phyloP scores from a whole-genome alignment of 2,888 invertebrate species.

The Galerucella nymphaeae region DNA sequence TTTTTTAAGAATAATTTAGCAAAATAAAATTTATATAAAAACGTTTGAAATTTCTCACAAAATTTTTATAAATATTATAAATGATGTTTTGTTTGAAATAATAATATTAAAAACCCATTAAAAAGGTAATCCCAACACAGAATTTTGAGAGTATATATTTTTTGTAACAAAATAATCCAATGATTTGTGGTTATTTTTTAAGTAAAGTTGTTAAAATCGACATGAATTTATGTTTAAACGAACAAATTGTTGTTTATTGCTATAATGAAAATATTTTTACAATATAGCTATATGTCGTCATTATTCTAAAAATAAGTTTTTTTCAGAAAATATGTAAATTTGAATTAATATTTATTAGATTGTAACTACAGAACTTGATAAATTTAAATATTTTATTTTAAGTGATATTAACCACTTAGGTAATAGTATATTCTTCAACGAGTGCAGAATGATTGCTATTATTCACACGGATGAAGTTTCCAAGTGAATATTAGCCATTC shows the following conservation, averaged over 20 bases:
- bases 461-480: too few relatives aligned
- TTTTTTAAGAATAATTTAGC: background rate
- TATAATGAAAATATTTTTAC: background rate
- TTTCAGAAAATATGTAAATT: background rate
- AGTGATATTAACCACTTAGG: background rate
- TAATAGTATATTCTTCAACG: too few relatives aligned
- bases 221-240: background rate
- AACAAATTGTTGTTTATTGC: background rate
- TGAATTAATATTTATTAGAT: slow-evolving; percentile 2
- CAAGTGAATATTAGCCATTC: too few relatives aligned
- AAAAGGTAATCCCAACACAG: too few relatives aligned
- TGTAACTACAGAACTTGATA: background rate
- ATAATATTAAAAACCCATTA: too few relatives aligned
- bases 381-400: background rate
- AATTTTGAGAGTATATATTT: background rate
- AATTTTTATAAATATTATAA: too few relatives aligned
- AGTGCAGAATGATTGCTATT: too few relatives aligned
- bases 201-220: background rate
- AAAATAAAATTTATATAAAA: background rate
- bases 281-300: background rate
- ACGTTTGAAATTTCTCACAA: too few relatives aligned
- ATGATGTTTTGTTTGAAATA: too few relatives aligned
- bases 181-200: background rate
- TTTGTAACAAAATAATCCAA: background rate
- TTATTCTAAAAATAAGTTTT: background rate